phyloP scores from a whole-genome alignment of 2,888 invertebrate genomes.

The Conus canariensis region DNA sequence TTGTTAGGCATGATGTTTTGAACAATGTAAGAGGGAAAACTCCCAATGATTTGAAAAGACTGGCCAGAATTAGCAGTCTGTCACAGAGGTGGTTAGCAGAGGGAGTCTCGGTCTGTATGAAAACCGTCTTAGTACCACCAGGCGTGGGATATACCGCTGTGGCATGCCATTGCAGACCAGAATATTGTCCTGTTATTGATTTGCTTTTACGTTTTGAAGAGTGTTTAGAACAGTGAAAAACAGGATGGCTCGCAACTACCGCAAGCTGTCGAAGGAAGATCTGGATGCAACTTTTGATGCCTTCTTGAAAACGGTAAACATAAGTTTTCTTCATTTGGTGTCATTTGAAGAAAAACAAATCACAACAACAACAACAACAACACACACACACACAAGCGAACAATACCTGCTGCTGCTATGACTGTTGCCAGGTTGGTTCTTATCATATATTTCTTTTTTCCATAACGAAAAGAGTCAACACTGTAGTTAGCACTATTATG shows the following conservation, averaged over 20 bases:
- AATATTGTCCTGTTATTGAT: no score
- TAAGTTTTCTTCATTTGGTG: not conserved
- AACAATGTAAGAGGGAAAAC: not conserved
- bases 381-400: no score
- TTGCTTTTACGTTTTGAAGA: no score
- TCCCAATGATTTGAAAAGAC: not conserved
- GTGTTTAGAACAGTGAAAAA: no score
- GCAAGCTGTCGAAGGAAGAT: conserved; percentile 57
- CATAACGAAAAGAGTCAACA: no score
- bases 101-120: not conserved
- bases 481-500: no score
- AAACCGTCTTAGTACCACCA: not conserved
- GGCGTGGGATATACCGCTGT: no score
- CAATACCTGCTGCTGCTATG: no score
- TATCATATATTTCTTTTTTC: no score
- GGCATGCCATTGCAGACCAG: no score
- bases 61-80: not conserved
- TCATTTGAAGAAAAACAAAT: not conserved
- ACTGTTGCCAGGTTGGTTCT: no score
- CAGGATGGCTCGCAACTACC: conserved; percentile 36
- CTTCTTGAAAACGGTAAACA: conserved; percentile 70
- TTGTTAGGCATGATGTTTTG: not conserved
- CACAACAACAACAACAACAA: no score
- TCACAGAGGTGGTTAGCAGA: not conserved
- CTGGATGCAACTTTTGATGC: conserved; percentile 73